Base-by-base conservation (phyloP, 2,797 vertebrate genomes). In the Acanthurus lineatus region DNA sequence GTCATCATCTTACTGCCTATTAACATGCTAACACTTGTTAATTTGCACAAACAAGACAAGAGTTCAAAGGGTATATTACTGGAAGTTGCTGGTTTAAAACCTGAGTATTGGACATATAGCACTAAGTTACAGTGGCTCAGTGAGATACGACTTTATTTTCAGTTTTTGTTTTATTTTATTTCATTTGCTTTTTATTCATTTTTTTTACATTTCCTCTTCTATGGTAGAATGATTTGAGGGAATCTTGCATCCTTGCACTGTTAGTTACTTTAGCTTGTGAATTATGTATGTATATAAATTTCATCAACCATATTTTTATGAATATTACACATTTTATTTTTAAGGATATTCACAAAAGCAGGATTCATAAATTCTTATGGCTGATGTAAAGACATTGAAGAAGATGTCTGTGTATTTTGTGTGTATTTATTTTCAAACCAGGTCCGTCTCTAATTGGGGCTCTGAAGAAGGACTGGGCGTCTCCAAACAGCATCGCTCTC, bases 391-490 rank as follows among this genome's bases (percentile, higher is more conserved):
- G 19, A 32, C 22, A 10, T 5, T 76, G 9, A 76, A 49, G 51
- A 47, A 79, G 6, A 66, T 47, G 10, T 74, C 3, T 68, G 7
- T 60, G 25, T 77, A 0, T 63, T 83, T n/a, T 83, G 67, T 83
- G 61, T 35, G 5, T 6, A 35, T 35, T 35, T 35, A 7, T 35
- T 35, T 81, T 86, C 79, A 76, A 93, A 94, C 89, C 94, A 99
- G 97, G 96, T 93, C 97, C 96, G 16, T 96, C 97, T 86, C 92
- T 97, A 90, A 96, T 98, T 85, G 97, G 96, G 76, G 89, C 94
- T 85, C 92, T 98, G 89, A 97, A 97, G 91, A 98, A 98, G 91
- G 97, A 99, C 95, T 98, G 97, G 97, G 97, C 97, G 83, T 97
- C 97, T 85, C 97, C 97, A 85, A 97, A 97, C 95, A 98, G 97